These are phyloP conservation scores for Limnodromus scolopaceus DNA, from an alignment of 2,797 vertebrate genomes.

Conservation along the genomic window DNA sequence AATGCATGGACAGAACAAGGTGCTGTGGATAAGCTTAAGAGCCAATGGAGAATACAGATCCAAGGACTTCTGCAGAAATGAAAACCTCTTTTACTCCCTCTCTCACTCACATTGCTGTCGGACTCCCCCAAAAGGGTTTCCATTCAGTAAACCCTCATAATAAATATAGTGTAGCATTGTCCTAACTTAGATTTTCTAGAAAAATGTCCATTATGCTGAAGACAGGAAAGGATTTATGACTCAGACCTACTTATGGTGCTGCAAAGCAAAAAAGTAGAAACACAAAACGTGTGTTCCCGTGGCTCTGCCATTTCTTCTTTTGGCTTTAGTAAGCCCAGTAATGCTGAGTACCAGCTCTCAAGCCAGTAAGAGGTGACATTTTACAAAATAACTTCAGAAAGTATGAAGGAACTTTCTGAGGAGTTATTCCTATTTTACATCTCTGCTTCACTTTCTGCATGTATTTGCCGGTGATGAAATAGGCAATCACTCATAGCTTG, in stretches of 20 bases:
- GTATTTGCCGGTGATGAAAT: neutral
- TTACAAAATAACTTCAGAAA: slow-evolving; percentile 1
- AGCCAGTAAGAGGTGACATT: neutral
- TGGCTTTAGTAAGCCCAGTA: neutral
- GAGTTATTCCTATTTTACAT: slow-evolving; percentile 2
- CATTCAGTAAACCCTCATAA: neutral
- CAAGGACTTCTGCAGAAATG: neutral
- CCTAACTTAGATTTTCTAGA: neutral
- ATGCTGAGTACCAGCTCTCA: neutral
- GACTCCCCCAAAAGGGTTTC: neutral
- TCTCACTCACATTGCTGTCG: accelerated
- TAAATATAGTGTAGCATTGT: neutral
- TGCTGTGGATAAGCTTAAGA: neutral
- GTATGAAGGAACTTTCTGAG: neutral
- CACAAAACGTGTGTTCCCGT: neutral
- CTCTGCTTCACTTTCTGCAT: neutral
- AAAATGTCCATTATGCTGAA: neutral
- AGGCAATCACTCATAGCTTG: neutral
- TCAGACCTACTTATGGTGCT: neutral
- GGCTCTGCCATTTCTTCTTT: neutral
- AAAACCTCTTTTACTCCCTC: neutral
- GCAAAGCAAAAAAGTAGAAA: neutral
- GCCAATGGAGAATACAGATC: neutral
- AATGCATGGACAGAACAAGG: neutral
- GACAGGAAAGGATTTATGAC: neutral